Conservation (phyloP, 2,113 vertebrate species). For the Eolophus roseicapilla region DNA sequence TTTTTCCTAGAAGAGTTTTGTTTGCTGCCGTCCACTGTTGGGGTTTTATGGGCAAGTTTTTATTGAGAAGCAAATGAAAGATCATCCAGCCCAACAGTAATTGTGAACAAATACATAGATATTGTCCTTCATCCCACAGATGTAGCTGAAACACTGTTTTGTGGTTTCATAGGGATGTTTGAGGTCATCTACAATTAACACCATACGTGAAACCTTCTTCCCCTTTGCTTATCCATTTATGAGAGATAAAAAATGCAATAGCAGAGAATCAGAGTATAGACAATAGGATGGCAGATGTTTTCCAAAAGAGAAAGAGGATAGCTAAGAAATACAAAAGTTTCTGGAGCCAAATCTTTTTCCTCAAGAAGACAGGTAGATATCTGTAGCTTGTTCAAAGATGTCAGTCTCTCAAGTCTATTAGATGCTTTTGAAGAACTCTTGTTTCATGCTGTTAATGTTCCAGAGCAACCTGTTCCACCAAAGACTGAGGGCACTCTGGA, state of each 20-base stretch:
- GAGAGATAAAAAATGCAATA: background rate
- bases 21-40: background rate
- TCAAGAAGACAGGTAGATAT: background rate
- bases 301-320: background rate
- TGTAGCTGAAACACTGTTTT: background rate
- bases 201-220: background rate
- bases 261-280: background rate
- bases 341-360: background rate
- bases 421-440: background rate
- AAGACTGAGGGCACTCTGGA: background rate
- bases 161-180: background rate
- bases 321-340: background rate
- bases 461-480: background rate
- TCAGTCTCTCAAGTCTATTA: background rate
- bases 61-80: constrained; percentile 1
- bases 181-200: background rate
- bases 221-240: background rate
- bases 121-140: background rate
- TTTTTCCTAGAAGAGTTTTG: background rate
- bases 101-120: background rate
- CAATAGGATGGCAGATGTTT: background rate
- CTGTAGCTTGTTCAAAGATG: background rate
- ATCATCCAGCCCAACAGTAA: background rate
- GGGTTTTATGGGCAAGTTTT: background rate
- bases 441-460: background rate